Evolutionary conservation across 2,113 vertebrate species (phyloP), one percentile per base, ranked within the genome.

Genomic region (Microtus richardsoni): DNA sequence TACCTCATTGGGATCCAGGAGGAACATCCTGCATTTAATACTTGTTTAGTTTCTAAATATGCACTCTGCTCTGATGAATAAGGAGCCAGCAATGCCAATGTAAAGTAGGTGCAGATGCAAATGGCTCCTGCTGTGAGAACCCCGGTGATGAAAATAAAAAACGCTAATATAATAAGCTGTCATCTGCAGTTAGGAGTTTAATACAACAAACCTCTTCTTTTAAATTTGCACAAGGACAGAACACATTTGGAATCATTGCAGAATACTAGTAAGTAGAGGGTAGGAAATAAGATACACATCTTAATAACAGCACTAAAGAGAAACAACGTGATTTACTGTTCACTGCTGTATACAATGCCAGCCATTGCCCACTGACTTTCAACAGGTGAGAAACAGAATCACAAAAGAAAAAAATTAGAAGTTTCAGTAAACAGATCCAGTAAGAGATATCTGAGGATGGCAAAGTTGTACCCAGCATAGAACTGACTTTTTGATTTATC

Each of bases 101-200:
- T n/a, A 93, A 95, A 88, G 21, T 85, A 83, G 73, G 47, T 78
- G 4, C 22, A 90, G 95, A 91, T 96, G 82, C 92, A 97, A 96
- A 97, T 88, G 62, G 39, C 82, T 92, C 70, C 47, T 62, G 22
- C 77, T 78, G 2, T 82, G 60, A 90, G 82, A 92, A 95, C 41
- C 30, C 11, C 70, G 21, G 66, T 78, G 68, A 73, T 80, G 49
- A n/a, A 95, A 95, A 95, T 89, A 94, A 86, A 96, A 95, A 89
- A 77, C 77, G 36, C 84, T 93, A 58, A 78, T 74, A 87, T 87
- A 91, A 71, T 97, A 92, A 96, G 82, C 70, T 92, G 79, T 85
- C 94, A 80, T 26, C 82, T 60, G 36, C 52, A 39, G 77, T 64
- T 90, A 95, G 88, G 44, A 90, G 85, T 85, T 24, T 77, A 95